phyloP scores from a whole-genome alignment of 2,888 invertebrate genomes.

The Acanthosepion lycidas region DNA sequence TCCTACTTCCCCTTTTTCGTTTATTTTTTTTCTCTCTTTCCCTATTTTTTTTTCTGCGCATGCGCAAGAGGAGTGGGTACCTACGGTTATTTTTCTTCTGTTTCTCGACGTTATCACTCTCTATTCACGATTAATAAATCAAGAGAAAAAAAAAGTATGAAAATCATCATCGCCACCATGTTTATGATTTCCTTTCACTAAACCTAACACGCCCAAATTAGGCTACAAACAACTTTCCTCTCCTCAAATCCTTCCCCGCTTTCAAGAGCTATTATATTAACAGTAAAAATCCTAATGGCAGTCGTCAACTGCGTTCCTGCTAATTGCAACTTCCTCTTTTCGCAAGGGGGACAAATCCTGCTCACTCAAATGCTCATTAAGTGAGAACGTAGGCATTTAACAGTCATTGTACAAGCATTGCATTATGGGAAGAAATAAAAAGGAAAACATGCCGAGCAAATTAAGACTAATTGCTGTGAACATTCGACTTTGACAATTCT shows the following conservation, averaged over 20 bases:
- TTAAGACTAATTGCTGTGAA: conserved; percentile 33
- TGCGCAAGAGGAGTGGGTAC: too few relatives aligned
- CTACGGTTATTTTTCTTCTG: neutral
- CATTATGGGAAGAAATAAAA: neutral
- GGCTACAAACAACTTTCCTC: neutral
- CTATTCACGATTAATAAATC: neutral
- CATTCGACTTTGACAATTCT: neutral
- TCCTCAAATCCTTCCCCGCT: neutral
- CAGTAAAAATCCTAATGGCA: conserved; percentile 8
- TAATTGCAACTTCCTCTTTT: neutral
- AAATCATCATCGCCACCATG: neutral
- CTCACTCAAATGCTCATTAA: neutral
- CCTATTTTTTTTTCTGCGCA: too few relatives aligned
- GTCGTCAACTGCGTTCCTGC: neutral
- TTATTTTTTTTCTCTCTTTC: too few relatives aligned
- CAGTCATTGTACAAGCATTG: neutral
- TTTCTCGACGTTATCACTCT: neutral
- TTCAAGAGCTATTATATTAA: neutral
- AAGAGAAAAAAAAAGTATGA: neutral
- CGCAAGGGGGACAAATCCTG: conserved; percentile 11
- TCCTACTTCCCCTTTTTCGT: too few relatives aligned
- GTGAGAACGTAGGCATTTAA: conserved; percentile 20
- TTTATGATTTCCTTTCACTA: conserved; percentile 8
- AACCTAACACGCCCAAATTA: neutral
- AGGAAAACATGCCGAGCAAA: neutral